Evolutionary conservation across 2,888 invertebrate species (phyloP).

Genomic region (Mesorhabditis sp.): DNA sequence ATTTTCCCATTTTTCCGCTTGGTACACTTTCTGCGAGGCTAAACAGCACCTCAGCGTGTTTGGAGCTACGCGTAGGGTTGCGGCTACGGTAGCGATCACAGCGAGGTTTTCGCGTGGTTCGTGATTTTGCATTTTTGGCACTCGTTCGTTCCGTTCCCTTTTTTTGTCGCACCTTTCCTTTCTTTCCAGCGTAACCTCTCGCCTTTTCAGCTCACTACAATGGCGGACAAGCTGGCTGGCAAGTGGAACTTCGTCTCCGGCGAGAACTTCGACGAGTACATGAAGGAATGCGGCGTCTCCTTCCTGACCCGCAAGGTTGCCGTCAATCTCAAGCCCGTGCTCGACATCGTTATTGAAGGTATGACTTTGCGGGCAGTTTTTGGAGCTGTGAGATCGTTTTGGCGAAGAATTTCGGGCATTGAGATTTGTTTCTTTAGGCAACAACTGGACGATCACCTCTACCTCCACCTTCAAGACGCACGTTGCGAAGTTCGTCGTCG

Average conservation of each 20-base stretch:
- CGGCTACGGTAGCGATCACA: too few relatives aligned
- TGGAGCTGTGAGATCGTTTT: too few relatives aligned
- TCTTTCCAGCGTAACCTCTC: too few relatives aligned
- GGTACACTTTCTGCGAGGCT: too few relatives aligned
- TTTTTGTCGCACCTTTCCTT: too few relatives aligned
- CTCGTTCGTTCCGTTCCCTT: too few relatives aligned
- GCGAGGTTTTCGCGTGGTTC: too few relatives aligned
- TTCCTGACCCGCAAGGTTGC: conserved; percentile 51
- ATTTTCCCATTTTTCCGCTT: too few relatives aligned
- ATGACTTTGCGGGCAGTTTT: neutral
- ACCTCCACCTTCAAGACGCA: conserved; percentile 56
- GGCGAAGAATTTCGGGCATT: too few relatives aligned
- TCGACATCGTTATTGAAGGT: conserved; percentile 43
- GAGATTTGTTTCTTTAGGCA: conserved; percentile 12
- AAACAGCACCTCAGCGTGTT: too few relatives aligned
- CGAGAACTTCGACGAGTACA: conserved; percentile 54
- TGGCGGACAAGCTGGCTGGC: conserved; percentile 27
- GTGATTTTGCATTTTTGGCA: too few relatives aligned
- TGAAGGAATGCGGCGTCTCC: conserved; percentile 51
- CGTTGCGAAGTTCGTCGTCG: conserved; percentile 46
- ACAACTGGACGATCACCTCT: conserved; percentile 12
- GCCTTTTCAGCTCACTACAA: neutral
- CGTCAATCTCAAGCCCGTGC: conserved; percentile 45
- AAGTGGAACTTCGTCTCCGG: conserved; percentile 53
- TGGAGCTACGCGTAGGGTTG: too few relatives aligned